Evolutionary conservation across 2,113 vertebrate species (phyloP).

Genomic region (Albula glossodonta): DNA sequence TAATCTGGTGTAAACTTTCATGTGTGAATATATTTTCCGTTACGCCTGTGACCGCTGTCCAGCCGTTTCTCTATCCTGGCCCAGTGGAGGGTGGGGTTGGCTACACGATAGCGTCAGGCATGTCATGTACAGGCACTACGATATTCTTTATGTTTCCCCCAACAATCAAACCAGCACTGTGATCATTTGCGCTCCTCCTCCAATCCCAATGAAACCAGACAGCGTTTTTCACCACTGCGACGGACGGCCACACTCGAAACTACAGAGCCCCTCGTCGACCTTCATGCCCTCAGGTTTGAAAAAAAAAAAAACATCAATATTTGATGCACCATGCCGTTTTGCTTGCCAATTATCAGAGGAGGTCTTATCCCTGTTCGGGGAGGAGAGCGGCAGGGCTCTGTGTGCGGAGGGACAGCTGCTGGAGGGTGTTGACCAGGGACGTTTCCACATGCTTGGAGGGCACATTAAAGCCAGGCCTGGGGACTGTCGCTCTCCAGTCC

Average conservation of each 20-base stretch:
- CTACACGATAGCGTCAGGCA: neutral
- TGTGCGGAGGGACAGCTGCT: neutral
- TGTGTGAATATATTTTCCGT: neutral
- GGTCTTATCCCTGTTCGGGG: slow-evolving; percentile 40
- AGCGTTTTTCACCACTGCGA: neutral
- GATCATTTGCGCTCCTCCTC: neutral
- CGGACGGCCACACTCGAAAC: neutral
- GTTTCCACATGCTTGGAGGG: neutral
- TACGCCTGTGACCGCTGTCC: neutral
- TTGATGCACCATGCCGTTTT: slow-evolving; percentile 29
- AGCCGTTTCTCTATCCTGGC: neutral
- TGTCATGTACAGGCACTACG: neutral
- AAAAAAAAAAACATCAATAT: slow-evolving; percentile 20
- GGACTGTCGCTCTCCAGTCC: neutral
- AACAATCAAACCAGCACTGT: neutral
- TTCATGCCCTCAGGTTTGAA: slow-evolving; percentile 23
- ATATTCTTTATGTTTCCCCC: neutral
- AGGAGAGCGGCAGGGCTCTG: slow-evolving; percentile 16
- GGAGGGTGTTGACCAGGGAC: neutral
- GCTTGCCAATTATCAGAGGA: slow-evolving; percentile 42
- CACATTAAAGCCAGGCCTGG: neutral
- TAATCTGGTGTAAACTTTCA: neutral
- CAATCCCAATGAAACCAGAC: neutral
- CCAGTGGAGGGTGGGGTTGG: neutral
- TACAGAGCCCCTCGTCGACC: neutral